Base-by-base conservation (phyloP, 2,113 vertebrate species). In the Seriola aureovittata region DNA sequence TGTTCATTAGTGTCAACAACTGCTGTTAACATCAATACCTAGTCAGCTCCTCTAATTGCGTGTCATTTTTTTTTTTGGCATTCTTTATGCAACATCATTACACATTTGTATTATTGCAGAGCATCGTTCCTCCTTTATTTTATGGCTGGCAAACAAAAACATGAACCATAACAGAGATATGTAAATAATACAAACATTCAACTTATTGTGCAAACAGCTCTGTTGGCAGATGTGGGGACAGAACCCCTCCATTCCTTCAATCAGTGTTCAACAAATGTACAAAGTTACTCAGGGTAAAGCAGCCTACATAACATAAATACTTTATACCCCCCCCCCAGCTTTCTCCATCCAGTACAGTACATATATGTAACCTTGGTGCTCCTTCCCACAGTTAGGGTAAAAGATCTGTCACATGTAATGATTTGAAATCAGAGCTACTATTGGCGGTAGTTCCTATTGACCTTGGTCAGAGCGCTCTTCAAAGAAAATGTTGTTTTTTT, bases 1-100 rank as follows among this genome's bases (percentile, higher is more conserved):
- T 77, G 72, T 82, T 93, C 69, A 91, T 90, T 90, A 86, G 78
- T 65, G 66, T 63, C 66, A 84, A 73, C 84, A 87, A 71, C 68
- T 34, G 50, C 63, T 75, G 70, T 78, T 67, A 83, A 86, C 84
- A 87, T 89, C 80, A 71, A 84, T 82, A 78, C 77, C 36, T 63
- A 57, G 65, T 14, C 44, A 80, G 82, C 75, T 86, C 57, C 82
- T 78, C 71, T 82, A 81, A 91, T 75, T 81, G 73, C 70, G 70
- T 74, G 73, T 86, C 83, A 87, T 65, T 52, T 14, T 57, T 83
- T 64, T 71, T 54, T 32, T 73, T 50, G 23, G 19, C 16, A 65
- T 62, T 69, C 34, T 44, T 52, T 44, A 74, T 64, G 73, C 57
- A 50, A 69, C 59, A 71, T 73, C 50, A 74, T 65, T 70, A 62